Conservation (phyloP, 2,797 vertebrate genomes). For the Notamacropus eugenii region DNA sequence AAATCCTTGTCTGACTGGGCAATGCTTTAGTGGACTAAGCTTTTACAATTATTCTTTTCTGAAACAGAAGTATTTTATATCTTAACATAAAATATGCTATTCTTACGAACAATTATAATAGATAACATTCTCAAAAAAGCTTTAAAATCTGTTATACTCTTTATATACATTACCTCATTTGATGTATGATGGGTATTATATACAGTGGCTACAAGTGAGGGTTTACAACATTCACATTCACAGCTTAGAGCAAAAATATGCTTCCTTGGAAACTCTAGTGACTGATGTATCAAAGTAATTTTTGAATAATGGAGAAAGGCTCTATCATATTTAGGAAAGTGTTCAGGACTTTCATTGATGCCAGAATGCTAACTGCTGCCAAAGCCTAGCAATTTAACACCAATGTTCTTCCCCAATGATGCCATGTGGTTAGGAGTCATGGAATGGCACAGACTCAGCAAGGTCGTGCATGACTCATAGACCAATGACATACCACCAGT, state of each 20-base stretch:
- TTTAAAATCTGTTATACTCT: neutral
- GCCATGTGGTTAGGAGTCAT: neutral
- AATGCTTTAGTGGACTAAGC: rapidly evolving
- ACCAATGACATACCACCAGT: neutral
- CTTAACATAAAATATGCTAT: rapidly evolving
- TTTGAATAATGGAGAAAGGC: neutral
- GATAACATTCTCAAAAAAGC: neutral
- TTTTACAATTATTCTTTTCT: neutral
- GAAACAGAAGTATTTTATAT: rapidly evolving
- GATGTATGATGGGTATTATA: rapidly evolving
- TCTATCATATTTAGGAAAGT: neutral
- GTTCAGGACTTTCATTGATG: neutral
- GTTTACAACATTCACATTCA: rapidly evolving
- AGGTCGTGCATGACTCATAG: neutral
- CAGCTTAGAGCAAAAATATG: neutral
- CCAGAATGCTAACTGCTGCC: neutral
- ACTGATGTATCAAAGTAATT: neutral
- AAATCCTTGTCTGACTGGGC: rapidly evolving
- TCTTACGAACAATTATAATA: neutral
- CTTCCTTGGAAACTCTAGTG: rapidly evolving
- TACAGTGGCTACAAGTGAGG: rapidly evolving
- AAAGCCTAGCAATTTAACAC: neutral
- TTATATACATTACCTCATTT: neutral
- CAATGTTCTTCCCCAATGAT: neutral
- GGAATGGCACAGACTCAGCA: neutral